phyloP scores from a whole-genome alignment of 1,140 invertebrate species.

The Meloidogyne chitwoodi region DNA sequence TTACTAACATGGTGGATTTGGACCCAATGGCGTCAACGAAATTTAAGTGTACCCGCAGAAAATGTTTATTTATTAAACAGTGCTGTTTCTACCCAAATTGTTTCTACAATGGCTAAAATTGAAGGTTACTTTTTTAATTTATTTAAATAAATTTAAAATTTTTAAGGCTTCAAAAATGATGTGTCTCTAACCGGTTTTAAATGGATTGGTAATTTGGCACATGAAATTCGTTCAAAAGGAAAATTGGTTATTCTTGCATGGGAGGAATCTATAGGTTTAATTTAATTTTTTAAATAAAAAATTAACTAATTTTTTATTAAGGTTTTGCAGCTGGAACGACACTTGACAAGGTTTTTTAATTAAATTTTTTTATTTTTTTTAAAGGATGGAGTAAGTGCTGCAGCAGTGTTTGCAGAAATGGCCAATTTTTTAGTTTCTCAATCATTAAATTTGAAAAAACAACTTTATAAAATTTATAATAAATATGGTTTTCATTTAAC shows the following conservation, averaged over 20 bases:
- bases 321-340: conserved; percentile 83
- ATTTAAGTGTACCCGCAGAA: conserved; percentile 36
- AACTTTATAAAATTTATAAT: conserved; percentile 76
- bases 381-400: conserved; percentile 81
- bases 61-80: conserved; percentile 75
- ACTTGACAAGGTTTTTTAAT: conserved; percentile 73
- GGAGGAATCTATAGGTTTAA: conserved; percentile 71
- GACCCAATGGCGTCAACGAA: conserved; percentile 63
- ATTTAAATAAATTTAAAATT: conserved; percentile 2
- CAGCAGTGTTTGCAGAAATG: conserved; percentile 72
- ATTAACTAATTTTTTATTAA: neutral
- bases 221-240: conserved; percentile 68
- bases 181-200: conserved; percentile 99
- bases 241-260: conserved; percentile 79
- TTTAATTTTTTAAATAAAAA: neutral
- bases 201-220: conserved; percentile 91
- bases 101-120: conserved; percentile 74
- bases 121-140: conserved; percentile 74
- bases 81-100: conserved; percentile 93
- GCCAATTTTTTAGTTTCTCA: conserved; percentile 70
- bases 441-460: conserved; percentile 69
- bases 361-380: too few relatives aligned
- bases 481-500: conserved; percentile 64
- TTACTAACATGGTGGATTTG: conserved; percentile 91
- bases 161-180: conserved; percentile 61